A percentile compares a stretch with the other conserved stretches of the same genome.
phyloP scores from a whole-genome alignment of 92 coral and sea anemone species.

The Zoanthus gigantus region DNA sequence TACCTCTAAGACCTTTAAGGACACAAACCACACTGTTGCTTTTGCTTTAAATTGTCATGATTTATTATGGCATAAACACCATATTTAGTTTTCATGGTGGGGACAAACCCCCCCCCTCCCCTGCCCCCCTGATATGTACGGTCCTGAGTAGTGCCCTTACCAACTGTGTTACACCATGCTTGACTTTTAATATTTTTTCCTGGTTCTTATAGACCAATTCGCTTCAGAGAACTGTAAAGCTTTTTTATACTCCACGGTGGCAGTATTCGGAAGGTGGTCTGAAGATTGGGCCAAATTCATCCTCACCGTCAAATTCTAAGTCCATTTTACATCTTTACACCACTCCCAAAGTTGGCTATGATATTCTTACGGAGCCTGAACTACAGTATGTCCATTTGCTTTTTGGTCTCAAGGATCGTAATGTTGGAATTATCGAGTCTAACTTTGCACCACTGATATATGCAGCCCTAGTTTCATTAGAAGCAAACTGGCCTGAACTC shows the following conservation, averaged over 20 bases:
- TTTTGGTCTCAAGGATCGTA: constrained; percentile 65
- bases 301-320: constrained; percentile 62
- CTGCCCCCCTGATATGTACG: no score
- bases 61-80: no score
- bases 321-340: constrained; percentile 66
- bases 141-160: no score
- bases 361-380: constrained; percentile 62
- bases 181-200: not conserved
- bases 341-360: constrained; percentile 56
- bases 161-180: no score
- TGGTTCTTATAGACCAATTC: constrained; percentile 38
- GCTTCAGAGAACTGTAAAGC: constrained; percentile 62
- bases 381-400: constrained; percentile 58
- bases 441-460: constrained; percentile 66
- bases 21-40: no score
- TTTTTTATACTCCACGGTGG: constrained; percentile 68
- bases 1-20: no score
- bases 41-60: no score
- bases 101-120: no score
- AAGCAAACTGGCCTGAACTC: constrained; percentile 52
- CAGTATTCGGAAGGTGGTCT: constrained; percentile 56
- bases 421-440: constrained; percentile 62
- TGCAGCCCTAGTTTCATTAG: constrained; percentile 60
- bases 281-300: constrained; percentile 65
- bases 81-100: no score